Evolutionary conservation across 2,797 vertebrate species (phyloP).

Genomic region (Sternarchorhynchus goeldii): DNA sequence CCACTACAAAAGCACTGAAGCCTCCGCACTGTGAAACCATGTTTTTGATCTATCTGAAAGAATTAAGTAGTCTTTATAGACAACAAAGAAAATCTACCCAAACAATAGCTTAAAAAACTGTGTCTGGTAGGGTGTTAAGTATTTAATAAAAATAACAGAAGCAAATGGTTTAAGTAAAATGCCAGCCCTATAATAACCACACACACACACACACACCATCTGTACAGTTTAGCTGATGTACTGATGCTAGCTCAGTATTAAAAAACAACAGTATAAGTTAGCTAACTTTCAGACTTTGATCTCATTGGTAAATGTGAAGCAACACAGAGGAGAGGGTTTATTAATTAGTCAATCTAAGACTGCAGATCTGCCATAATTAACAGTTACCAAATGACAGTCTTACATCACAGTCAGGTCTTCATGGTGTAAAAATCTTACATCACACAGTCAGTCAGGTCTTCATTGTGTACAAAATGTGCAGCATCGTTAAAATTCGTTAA

Average conservation of each 20-base stretch:
- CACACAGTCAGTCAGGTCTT: background rate
- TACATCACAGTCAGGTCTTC: too few relatives aligned
- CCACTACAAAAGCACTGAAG: too few relatives aligned
- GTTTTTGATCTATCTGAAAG: background rate
- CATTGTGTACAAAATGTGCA: background rate
- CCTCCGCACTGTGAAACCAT: background rate
- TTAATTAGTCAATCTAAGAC: constrained; percentile 2
- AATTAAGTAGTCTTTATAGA: background rate
- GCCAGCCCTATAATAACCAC: background rate
- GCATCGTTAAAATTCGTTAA: background rate
- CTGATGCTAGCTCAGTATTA: constrained; percentile 11
- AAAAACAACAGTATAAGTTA: constrained; percentile 11
- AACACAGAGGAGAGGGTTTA: background rate
- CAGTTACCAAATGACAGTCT: constrained; percentile 10
- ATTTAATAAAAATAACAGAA: background rate
- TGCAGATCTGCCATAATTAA: constrained; percentile 14
- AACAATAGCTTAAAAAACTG: too few relatives aligned
- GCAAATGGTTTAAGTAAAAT: constrained; percentile 2
- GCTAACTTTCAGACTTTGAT: background rate
- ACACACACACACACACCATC: constrained; percentile 12
- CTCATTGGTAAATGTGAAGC: background rate
- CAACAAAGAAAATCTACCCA: background rate
- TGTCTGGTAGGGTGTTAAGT: background rate
- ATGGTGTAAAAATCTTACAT: background rate
- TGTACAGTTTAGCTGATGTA: constrained; percentile 11